Evolutionary conservation across 35 echinoderm and acorn worm genomes (phyloP).

Genomic region (Apostichopus parvimensis): DNA sequence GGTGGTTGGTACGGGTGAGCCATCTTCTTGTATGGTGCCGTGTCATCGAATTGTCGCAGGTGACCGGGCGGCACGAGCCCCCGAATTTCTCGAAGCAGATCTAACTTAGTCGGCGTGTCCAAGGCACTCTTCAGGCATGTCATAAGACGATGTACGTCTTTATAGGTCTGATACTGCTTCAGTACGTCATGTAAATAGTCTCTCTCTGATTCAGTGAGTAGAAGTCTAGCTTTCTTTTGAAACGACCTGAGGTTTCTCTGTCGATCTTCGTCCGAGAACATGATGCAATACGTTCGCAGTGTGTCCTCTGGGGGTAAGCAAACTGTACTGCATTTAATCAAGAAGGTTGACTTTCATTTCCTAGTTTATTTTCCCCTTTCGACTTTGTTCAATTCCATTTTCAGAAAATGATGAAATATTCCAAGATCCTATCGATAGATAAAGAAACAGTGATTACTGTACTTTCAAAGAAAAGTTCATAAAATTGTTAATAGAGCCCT

Average conservation of each 20-base stretch:
- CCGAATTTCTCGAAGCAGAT: slow-evolving; percentile 84
- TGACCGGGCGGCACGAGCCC: slow-evolving; percentile 67
- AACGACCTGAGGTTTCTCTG: slow-evolving; percentile 80
- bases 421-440: too few species aligned
- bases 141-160: slow-evolving; percentile 73
- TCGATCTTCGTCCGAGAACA: slow-evolving; percentile 67
- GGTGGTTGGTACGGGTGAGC: slow-evolving; percentile 67
- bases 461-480: too few species aligned
- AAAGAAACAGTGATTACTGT: too few species aligned
- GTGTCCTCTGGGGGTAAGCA: not conserved
- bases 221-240: slow-evolving; percentile 65
- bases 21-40: slow-evolving; percentile 88
- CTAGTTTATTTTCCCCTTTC: not conserved
- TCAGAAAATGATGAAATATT: not conserved
- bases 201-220: slow-evolving; percentile 78
- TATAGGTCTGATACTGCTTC: slow-evolving; percentile 88
- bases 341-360: not conserved
- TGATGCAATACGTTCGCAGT: not conserved
- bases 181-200: slow-evolving; percentile 89
- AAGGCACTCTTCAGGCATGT: slow-evolving; percentile 58
- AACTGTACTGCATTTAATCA: not conserved
- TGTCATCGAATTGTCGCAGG: slow-evolving; percentile 68
- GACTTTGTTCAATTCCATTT: slow-evolving; percentile 15
- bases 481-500: too few species aligned
- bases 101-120: slow-evolving; percentile 86